Conservation (phyloP, 2,888 invertebrate genomes). For the Phyllotreta striolata region DNA sequence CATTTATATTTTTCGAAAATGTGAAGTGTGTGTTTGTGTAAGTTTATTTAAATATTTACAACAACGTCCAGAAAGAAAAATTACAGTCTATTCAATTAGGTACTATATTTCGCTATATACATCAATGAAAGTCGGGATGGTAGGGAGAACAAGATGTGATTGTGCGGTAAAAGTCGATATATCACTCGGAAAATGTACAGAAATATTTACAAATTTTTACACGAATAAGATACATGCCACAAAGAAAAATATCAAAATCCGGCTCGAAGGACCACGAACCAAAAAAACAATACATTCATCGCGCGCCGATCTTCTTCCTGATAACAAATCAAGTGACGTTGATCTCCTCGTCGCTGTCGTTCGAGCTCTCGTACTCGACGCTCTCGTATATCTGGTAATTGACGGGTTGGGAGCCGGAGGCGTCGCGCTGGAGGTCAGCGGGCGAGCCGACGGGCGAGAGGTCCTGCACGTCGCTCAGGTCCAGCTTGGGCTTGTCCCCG, state of each 20-base stretch:
- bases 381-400: slow-evolving; percentile 59
- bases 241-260: neutral
- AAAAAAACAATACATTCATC: slow-evolving; percentile 1
- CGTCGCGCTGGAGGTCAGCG: slow-evolving; percentile 49
- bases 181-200: slow-evolving; percentile 25
- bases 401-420: slow-evolving; percentile 40
- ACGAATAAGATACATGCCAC: neutral
- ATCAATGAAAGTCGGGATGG: too few species aligned
- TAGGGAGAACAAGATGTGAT: slow-evolving; percentile 9
- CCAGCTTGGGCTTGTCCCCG: slow-evolving; percentile 77
- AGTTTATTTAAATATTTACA: slow-evolving; percentile 24
- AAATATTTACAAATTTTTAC: slow-evolving; percentile 7
- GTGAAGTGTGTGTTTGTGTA: slow-evolving; percentile 15
- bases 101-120: too few species aligned
- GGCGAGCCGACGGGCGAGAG: slow-evolving; percentile 63
- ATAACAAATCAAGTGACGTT: slow-evolving; percentile 80
- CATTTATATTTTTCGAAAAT: slow-evolving; percentile 28
- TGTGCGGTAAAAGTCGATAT: slow-evolving; percentile 23
- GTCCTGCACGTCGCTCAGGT: slow-evolving; percentile 67
- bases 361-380: slow-evolving; percentile 63
- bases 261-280: neutral
- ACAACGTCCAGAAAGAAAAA: slow-evolving; percentile 13
- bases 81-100: too few species aligned
- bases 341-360: slow-evolving; percentile 82
- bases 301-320: slow-evolving; percentile 28